Conservation (phyloP, 2,888 invertebrate genomes). For the Meloe dianella region DNA sequence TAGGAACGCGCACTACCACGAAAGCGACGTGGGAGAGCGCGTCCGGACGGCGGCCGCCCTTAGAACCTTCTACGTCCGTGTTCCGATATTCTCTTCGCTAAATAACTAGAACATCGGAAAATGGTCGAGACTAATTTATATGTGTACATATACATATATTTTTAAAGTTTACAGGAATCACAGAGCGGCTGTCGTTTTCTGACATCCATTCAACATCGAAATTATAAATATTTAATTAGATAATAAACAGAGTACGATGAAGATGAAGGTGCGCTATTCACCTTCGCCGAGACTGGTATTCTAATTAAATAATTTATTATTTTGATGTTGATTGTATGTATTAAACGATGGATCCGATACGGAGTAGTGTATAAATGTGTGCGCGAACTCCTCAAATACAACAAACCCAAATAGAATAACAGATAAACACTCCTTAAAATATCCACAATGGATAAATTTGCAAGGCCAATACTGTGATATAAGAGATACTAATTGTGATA, state of each 20-base stretch:
- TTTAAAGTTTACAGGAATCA: slow-evolving; percentile 19
- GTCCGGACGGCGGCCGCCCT: slow-evolving; percentile 38
- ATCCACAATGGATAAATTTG: slow-evolving; percentile 31
- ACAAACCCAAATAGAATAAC: slow-evolving; percentile 27
- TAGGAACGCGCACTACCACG: slow-evolving; percentile 50
- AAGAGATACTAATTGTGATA: not conserved
- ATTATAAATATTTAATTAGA: not conserved
- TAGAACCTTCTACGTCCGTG: slow-evolving; percentile 21
- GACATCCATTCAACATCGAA: slow-evolving; percentile 11
- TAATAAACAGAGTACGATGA: slow-evolving; percentile 3
- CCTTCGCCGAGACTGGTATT: slow-evolving; percentile 3
- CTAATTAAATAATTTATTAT: not conserved
- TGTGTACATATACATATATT: not conserved
- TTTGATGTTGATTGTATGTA: slow-evolving; percentile 17
- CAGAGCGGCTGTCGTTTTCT: slow-evolving; percentile 20
- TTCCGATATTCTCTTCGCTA: slow-evolving; percentile 15
- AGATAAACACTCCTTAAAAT: not conserved
- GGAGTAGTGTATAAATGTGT: slow-evolving; percentile 60
- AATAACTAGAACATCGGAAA: slow-evolving; percentile 24
- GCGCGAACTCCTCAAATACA: slow-evolving; percentile 54
- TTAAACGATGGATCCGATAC: slow-evolving; percentile 56
- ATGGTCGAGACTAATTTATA: slow-evolving; percentile 11
- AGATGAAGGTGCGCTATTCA: slow-evolving; percentile 29
- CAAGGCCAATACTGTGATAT: slow-evolving; percentile 35
- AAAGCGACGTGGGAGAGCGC: slow-evolving; percentile 45